Evolutionary conservation across 1,140 invertebrate genomes (phyloP), one percentile per base, ranked within the genome.

Genomic region (Drosophila nigromelanica): DNA sequence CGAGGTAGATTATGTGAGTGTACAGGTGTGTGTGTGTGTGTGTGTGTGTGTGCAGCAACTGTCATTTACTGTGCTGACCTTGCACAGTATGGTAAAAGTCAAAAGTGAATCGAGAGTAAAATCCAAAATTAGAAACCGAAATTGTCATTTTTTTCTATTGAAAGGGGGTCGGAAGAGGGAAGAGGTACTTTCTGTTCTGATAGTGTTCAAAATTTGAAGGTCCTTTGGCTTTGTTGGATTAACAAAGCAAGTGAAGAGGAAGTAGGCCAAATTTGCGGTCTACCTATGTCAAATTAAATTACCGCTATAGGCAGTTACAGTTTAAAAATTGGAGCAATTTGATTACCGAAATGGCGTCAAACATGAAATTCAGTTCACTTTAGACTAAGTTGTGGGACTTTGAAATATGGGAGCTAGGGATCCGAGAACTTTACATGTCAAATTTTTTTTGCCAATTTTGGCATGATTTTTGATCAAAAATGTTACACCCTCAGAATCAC

Each of bases 51-150:
- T 27, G 54, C 54, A 54, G 59, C 50, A 48, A 35, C 37, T 64
- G 52, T 42, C 45, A 58, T 15, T 39, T 37, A 33, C 51, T 21
- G 30, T n/a, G 59, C 21, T 58, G 62, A 67, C 69, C 69, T 72
- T 72, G 69, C 52, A 58, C 45, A 33, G 14, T 39, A 45, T 8
- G 1, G 30, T 18, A 52, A 67, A 64, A 71, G 68, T 64, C 60
- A 64, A 66, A 72, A 56, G 51, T 64, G 60, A 70, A 70, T 35
- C 30, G 40, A 43, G 21, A 51, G 24, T 14, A 48, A 55, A 47
- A 47, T 11, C 43, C 45, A 56, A 71, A 71, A 50, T 71, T 64
- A 58, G 43, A 66, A 43, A 40, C 45, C 15, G 47, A 45, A 50
- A 35, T 14, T 37, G 61, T 56, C 47, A 54, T 67, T 67, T 35